phyloP scores from a whole-genome alignment of 2,113 vertebrate genomes.

The Cephalophus harveyi region DNA sequence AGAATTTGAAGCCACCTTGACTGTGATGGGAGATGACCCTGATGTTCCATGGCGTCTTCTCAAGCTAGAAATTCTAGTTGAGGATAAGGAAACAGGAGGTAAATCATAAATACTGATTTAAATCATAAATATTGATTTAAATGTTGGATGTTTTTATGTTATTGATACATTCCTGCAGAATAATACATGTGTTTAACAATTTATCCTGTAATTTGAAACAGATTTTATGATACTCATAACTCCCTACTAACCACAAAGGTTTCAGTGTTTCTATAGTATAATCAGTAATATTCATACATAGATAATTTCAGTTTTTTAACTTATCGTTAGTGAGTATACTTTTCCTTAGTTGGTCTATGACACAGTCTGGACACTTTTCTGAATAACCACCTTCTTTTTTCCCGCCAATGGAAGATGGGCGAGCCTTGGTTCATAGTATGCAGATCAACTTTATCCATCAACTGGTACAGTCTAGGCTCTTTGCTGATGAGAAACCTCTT shows the following conservation, averaged over 20 bases:
- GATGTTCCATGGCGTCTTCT: constrained; percentile 98
- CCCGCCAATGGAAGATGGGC: constrained; percentile 86
- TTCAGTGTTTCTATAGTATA: constrained; percentile 22
- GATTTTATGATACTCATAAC: neutral
- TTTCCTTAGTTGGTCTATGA: neutral
- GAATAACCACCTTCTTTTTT: constrained; percentile 46
- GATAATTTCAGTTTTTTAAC: neutral
- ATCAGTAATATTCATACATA: neutral
- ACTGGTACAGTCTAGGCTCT: constrained; percentile 95
- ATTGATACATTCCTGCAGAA: constrained; percentile 13
- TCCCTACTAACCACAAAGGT: neutral
- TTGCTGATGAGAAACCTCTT: constrained; percentile 97
- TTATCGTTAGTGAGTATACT: neutral
- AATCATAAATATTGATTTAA: neutral
- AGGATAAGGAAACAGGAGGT: constrained; percentile 99
- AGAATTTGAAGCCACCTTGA: constrained; percentile 98
- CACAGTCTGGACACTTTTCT: constrained; percentile 31
- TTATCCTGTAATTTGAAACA: constrained; percentile 35
- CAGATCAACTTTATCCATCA: constrained; percentile 99
- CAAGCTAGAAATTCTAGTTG: constrained; percentile 96
- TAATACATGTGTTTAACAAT: neutral
- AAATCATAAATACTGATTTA: constrained; percentile 58
- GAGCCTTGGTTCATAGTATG: constrained; percentile 96
- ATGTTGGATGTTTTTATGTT: constrained; percentile 40
- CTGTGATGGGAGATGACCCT: constrained; percentile 99